Base-by-base conservation (phyloP, 2,888 invertebrate genomes). In the Ceriagrion tenellum region DNA sequence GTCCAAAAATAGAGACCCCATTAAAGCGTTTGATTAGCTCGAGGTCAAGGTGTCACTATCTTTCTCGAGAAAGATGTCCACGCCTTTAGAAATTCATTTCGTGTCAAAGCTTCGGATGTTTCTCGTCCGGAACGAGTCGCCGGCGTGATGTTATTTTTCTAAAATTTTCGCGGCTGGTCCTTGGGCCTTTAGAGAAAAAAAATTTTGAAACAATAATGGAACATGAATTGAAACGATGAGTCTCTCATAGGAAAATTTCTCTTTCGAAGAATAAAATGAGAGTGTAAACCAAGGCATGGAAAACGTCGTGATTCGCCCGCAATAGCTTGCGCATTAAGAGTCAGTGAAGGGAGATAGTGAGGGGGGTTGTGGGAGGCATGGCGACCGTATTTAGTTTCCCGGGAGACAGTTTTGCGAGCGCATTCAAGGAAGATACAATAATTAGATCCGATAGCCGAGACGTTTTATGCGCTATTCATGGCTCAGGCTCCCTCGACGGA, bases 361-460 rank as follows among this genome's bases (percentile, higher is more conserved):
- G 16, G 81, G 81, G 35, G 16, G 4, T 59, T 6, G 4, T 6
- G 59, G 16, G 12, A 59, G 47, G 1, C 4, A 59, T 59, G 35
- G 35, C 13, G 30, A 35, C 81, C 81, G 35, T 16, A 0, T 81
- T 81, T 35, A 81, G 81, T 13, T 81, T 81, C 81, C 81, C 16
- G 81, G 47, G 8, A 35, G 81, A 69, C 81, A 3, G n/a, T 16
- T 81, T 81, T 81, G 35, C n/a, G 81, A 10, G 30, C 81, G 81
- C 8, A 59, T 59, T 20, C 3, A n/a, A 1, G 35, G 18, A 35
- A 74, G 69, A 93, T 93, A 93, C 40, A 93, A 93, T 93, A 93
- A 93, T 93, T 93, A 93, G 93, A 93, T 93, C 93, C 69, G 69
- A 93, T 93, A 93, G 93, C 47, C 35, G 81, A 35, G 81, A 3